Evolutionary conservation across 2,113 vertebrate species (phyloP).

Genomic region (Carassius gibelio): DNA sequence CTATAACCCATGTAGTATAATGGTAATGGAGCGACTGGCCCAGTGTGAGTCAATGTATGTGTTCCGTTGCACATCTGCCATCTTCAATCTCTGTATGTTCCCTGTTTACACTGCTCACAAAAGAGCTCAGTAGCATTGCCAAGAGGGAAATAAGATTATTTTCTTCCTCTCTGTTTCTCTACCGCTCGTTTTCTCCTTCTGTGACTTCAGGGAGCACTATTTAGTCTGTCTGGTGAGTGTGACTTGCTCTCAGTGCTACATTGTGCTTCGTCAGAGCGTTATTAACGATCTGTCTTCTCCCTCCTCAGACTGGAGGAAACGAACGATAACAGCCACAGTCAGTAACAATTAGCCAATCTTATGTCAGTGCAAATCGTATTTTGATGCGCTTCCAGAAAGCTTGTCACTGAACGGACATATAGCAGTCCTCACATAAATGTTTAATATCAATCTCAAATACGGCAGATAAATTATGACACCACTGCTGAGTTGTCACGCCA

Average conservation of each 20-base stretch:
- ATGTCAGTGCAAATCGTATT: constrained; percentile 1
- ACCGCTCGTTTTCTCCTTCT: neutral
- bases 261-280: constrained; percentile 58
- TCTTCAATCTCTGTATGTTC: constrained; percentile 12
- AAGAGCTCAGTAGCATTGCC: constrained; percentile 10
- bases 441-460: neutral
- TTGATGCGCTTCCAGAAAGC: constrained; percentile 30
- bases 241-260: constrained; percentile 60
- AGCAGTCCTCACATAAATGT: neutral
- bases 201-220: constrained; percentile 63
- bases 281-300: neutral
- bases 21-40: constrained; percentile 40
- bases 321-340: constrained; percentile 12
- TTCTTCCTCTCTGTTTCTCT: constrained; percentile 1
- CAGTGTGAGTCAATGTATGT: constrained; percentile 48
- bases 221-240: constrained; percentile 57
- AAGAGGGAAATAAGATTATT: constrained; percentile 35
- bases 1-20: constrained; percentile 50
- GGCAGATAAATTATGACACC: neutral
- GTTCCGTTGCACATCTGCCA: constrained; percentile 23
- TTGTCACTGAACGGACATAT: neutral
- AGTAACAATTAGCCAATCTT: constrained; percentile 4
- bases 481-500: neutral
- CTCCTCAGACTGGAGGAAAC: constrained; percentile 24
- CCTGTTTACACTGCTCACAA: neutral